Evolutionary conservation across 2,797 vertebrate genomes (phyloP), one percentile per base, ranked within the genome.

Genomic region (Sebastes itinus): DNA sequence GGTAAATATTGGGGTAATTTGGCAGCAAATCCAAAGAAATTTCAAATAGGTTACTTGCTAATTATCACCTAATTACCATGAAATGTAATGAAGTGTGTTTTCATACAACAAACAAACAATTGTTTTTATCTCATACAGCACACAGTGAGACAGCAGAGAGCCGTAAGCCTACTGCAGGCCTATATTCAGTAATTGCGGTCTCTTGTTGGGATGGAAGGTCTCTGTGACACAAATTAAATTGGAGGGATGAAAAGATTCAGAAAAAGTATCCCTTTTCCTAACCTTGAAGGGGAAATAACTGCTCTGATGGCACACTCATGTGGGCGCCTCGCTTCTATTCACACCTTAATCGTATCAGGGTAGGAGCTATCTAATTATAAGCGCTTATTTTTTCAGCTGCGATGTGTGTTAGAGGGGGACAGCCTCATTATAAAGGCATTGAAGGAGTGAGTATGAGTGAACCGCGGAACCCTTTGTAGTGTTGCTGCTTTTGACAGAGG

Each of bases 291-390:
- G 72, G 46, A 69, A 68, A 81, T 77, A 78, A 75, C 54, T 25
- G 54, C 83, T 88, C 74, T 82, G 82, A 92, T 84, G 82, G 76
- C 69, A 33, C 78, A 68, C 75, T 89, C 77, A 20, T 73, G 62
- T 52, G 66, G 83, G 78, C 5, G 75, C 52, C 64, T 63, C 33
- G 22, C 75, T 74, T 62, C 60, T 62, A 32, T 90, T 88, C 79
- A 54, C 84, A 87, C 81, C 88, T 92, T 89, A 82, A 89, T 90
- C 73, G 60, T 84, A 85, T 84, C 86, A 83, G 82, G 67, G 78
- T 86, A 28, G 87, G 80, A 78, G 82, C 75, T 68, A 87, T 88
- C 89, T 94, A 90, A 93, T 94, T 92, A 93, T 88, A 86, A 83
- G 67, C 79, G 87, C 89, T 88, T 90, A 88, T 88, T 88, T 89